A percentile compares a stretch with the other conserved stretches of the same genome.
phyloP scores from a whole-genome alignment of 35 echinoderm and acorn worm genomes.

The Eucidaris tribuloides region DNA sequence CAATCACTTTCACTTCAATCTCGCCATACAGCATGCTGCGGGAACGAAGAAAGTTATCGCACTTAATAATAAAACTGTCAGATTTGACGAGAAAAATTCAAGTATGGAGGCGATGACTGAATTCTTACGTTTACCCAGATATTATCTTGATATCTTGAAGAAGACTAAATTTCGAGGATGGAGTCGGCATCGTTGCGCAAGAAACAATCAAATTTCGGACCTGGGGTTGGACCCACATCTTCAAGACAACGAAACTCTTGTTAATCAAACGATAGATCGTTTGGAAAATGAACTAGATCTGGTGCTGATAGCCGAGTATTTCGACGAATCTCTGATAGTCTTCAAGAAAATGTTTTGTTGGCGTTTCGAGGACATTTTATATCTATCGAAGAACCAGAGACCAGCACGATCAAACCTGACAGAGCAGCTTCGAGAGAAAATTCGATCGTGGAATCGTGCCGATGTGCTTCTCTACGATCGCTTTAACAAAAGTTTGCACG shows the following conservation, averaged over 20 bases:
- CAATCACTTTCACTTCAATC: background rate
- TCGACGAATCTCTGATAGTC: constrained; percentile 35
- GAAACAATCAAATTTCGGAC: constrained; percentile 1
- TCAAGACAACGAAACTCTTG: background rate
- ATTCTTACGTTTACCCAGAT: background rate
- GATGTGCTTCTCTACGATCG: constrained; percentile 26
- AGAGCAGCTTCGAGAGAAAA: background rate
- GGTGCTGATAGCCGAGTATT: constrained; percentile 21
- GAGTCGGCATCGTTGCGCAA: background rate
- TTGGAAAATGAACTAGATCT: constrained; percentile 15
- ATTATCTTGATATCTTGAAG: background rate
- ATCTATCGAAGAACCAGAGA: constrained; percentile 8
- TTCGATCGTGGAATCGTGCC: constrained; percentile 7
- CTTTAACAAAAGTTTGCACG: background rate
- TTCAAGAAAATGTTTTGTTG: constrained; percentile 29
- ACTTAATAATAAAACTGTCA: background rate
- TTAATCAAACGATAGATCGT: background rate
- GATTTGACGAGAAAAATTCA: background rate
- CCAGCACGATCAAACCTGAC: background rate
- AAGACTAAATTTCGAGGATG: background rate
- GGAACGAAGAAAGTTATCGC: background rate
- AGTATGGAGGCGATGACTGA: background rate
- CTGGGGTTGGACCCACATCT: background rate
- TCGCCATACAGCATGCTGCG: background rate
- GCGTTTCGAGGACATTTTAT: constrained; percentile 33